These are phyloP conservation scores for Octomys mimax DNA, from an alignment of 2,797 vertebrate genomes.

Conservation along the genomic window DNA sequence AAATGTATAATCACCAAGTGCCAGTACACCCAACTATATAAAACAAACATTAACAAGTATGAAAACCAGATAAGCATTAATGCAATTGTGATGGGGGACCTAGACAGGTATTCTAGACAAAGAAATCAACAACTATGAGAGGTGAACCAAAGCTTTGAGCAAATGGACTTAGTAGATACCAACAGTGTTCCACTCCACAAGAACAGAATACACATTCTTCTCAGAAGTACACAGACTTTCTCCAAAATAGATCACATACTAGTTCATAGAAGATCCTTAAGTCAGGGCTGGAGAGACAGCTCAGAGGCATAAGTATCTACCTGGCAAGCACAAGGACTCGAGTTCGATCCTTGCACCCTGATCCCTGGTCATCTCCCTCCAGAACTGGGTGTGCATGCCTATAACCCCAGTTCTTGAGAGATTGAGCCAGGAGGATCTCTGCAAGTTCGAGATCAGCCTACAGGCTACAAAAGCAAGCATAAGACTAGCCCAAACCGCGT, in stretches of 20 bases:
- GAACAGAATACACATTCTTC: background rate
- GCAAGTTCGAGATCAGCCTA: too few species aligned
- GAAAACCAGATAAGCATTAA: background rate
- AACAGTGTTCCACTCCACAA: background rate
- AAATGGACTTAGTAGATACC: background rate
- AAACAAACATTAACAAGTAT: background rate
- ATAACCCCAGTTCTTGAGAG: too few species aligned
- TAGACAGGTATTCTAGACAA: background rate
- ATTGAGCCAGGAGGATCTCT: too few species aligned
- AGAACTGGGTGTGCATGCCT: too few species aligned
- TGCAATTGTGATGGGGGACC: background rate
- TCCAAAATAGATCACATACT: background rate
- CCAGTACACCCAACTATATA: background rate
- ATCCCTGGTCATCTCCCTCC: too few species aligned
- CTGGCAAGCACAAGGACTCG: too few species aligned
- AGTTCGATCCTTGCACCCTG: too few species aligned
- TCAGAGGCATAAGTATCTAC: too few species aligned
- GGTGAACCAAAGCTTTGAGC: background rate
- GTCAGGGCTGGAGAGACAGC: background rate
- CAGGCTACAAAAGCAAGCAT: too few species aligned
- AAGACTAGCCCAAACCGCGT: too few species aligned
- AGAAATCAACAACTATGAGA: background rate
- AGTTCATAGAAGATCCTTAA: background rate
- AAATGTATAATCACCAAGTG: background rate
- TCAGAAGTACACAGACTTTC: background rate